A percentile compares a stretch with the other conserved stretches of the same genome.
phyloP scores from a whole-genome alignment of 2,113 vertebrate species.

The Macquaria australasica region DNA sequence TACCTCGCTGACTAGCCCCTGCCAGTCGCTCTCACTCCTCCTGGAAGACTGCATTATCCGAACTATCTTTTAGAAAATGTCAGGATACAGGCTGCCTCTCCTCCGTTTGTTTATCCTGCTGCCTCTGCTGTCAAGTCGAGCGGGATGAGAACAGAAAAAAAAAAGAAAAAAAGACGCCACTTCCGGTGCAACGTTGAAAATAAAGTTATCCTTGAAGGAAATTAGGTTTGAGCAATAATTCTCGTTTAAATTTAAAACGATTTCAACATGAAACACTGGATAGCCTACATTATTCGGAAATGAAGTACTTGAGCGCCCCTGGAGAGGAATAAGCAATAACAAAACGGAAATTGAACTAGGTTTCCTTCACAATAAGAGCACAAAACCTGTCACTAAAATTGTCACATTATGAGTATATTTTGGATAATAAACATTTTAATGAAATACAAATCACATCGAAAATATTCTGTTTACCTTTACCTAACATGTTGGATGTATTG shows the following conservation, averaged over 20 bases:
- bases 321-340: neutral
- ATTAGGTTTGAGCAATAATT: neutral
- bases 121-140: constrained; percentile 12
- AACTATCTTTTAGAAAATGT: neutral
- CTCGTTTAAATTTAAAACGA: accelerated
- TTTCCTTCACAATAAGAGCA: constrained; percentile 45
- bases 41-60: constrained; percentile 76
- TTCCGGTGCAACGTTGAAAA: constrained; percentile 26
- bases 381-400: neutral
- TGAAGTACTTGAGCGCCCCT: neutral
- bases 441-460: too few relatives aligned
- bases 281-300: neutral
- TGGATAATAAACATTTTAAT: neutral
- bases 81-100: neutral
- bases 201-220: neutral
- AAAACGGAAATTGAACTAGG: neutral
- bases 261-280: neutral
- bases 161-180: neutral
- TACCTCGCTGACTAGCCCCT: constrained; percentile 95
- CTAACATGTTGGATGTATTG: neutral
- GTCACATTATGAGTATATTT: neutral
- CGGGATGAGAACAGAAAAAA: neutral
- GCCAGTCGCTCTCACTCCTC: constrained; percentile 93
- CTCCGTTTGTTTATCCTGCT: constrained; percentile 61
- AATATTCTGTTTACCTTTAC: too few relatives aligned